Evolutionary conservation across 2,797 vertebrate species (phyloP).

Genomic region (Falco cherrug): DNA sequence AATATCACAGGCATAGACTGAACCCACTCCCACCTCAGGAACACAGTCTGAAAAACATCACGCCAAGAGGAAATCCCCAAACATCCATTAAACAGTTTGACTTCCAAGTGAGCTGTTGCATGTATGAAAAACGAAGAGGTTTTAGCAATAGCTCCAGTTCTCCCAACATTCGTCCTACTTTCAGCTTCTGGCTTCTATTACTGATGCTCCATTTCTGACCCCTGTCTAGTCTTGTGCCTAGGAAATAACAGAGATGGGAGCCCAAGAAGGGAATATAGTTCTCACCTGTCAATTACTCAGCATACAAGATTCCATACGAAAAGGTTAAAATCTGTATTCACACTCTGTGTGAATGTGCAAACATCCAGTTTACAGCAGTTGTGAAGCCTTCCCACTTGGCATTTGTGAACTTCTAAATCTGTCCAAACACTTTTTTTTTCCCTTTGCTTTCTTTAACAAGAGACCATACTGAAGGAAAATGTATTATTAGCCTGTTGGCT

Average conservation of each 20-base stretch:
- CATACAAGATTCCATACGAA: neutral
- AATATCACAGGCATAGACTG: neutral
- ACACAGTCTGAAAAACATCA: neutral
- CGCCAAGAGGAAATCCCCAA: neutral
- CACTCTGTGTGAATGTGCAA: neutral
- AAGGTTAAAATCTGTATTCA: constrained; percentile 29
- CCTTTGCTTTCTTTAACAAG: neutral
- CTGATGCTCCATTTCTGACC: neutral
- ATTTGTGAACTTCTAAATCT: neutral
- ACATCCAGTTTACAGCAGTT: neutral
- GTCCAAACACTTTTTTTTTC: neutral
- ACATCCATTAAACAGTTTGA: neutral
- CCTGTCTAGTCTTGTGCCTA: neutral
- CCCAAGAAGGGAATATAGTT: neutral
- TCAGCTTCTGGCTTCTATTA: neutral
- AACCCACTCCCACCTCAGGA: neutral
- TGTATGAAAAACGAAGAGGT: neutral
- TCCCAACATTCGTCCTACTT: neutral
- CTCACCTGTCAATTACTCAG: constrained; percentile 2
- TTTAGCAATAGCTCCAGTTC: neutral
- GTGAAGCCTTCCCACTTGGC: neutral
- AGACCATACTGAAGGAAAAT: neutral
- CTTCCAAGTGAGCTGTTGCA: neutral
- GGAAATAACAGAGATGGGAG: neutral
- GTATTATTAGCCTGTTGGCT: neutral